Evolutionary conservation across 2,888 invertebrate genomes (phyloP).

Genomic region (Dastarcus helophoroides): DNA sequence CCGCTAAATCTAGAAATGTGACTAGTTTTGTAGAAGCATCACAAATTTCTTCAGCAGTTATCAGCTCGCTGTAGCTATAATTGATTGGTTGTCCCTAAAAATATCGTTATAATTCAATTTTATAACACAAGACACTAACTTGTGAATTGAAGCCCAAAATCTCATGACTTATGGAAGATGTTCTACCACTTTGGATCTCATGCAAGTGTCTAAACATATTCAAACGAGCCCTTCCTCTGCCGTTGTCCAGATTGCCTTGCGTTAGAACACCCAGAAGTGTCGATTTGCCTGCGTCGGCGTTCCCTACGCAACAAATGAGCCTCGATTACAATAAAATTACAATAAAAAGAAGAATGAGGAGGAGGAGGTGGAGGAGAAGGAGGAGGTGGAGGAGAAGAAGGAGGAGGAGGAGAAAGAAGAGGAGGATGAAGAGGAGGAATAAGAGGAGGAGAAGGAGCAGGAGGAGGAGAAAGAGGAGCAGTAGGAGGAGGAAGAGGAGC

Average conservation of each 20-base stretch:
- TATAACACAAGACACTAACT: slow-evolving; percentile 33
- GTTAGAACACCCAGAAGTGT: slow-evolving; percentile 92
- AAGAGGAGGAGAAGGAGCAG: too few relatives aligned
- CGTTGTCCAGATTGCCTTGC: slow-evolving; percentile 93
- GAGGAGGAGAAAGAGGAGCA: too few relatives aligned
- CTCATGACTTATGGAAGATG: slow-evolving; percentile 92
- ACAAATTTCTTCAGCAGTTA: slow-evolving; percentile 88
- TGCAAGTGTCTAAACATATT: slow-evolving; percentile 94
- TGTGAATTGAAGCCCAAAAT: slow-evolving; percentile 88
- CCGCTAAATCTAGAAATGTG: slow-evolving; percentile 91
- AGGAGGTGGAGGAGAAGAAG: too few relatives aligned
- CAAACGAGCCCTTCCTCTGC: slow-evolving; percentile 83
- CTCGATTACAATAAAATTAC: too few relatives aligned
- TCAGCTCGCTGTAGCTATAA: slow-evolving; percentile 77
- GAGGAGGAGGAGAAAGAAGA: too few relatives aligned
- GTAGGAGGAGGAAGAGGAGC: too few relatives aligned
- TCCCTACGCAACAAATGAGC: slow-evolving; percentile 61
- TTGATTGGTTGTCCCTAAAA: slow-evolving; percentile 72
- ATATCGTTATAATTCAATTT: too few relatives aligned
- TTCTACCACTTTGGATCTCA: slow-evolving; percentile 88
- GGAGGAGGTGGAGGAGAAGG: too few relatives aligned
- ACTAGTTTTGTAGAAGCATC: slow-evolving; percentile 87
- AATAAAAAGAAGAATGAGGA: too few relatives aligned
- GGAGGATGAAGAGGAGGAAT: too few relatives aligned
- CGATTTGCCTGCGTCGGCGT: slow-evolving; percentile 95